Evolutionary conservation across 1,140 invertebrate species (phyloP).

Genomic region (Limonius californicus): DNA sequence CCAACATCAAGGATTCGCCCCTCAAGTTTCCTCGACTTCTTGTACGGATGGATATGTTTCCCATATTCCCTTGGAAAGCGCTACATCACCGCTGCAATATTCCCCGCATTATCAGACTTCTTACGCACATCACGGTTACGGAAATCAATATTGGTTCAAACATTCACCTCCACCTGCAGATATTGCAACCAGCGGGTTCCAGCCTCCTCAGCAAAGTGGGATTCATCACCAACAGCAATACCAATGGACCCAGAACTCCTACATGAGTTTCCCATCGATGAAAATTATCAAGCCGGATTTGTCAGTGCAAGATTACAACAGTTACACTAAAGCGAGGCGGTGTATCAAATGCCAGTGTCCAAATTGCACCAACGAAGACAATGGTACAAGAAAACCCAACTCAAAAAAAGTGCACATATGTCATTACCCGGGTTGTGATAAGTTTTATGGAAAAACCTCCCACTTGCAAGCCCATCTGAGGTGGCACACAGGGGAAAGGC

Average conservation of each 20-base stretch:
- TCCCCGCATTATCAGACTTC: conserved; percentile 40
- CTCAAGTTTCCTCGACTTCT: conserved; percentile 40
- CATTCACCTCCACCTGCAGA: conserved; percentile 43
- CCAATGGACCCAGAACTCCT: conserved; percentile 34
- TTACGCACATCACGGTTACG: conserved; percentile 32
- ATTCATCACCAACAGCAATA: conserved; percentile 27
- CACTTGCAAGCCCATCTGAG: conserved; percentile 84
- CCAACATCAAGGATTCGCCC: conserved; percentile 27
- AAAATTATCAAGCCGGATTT: conserved; percentile 39
- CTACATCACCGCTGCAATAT: conserved; percentile 41
- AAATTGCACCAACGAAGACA: conserved; percentile 66
- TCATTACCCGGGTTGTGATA: conserved; percentile 86
- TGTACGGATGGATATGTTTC: conserved; percentile 41
- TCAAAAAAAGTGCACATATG: conserved; percentile 81
- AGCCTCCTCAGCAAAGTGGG: conserved; percentile 32
- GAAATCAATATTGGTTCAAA: conserved; percentile 43
- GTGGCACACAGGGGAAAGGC: conserved; percentile 79
- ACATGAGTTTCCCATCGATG: conserved; percentile 31
- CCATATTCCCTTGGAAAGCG: conserved; percentile 38
- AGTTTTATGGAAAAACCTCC: conserved; percentile 89
- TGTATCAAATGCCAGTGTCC: conserved; percentile 62
- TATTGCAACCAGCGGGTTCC: conserved; percentile 39
- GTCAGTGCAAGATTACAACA: conserved; percentile 30
- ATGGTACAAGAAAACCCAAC: conserved; percentile 57
- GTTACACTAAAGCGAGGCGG: conserved; percentile 37